A percentile compares a stretch with the other conserved stretches of the same genome.
Conservation (phyloP, 2,797 vertebrate genomes). For the Ispidina lecontei region DNA sequence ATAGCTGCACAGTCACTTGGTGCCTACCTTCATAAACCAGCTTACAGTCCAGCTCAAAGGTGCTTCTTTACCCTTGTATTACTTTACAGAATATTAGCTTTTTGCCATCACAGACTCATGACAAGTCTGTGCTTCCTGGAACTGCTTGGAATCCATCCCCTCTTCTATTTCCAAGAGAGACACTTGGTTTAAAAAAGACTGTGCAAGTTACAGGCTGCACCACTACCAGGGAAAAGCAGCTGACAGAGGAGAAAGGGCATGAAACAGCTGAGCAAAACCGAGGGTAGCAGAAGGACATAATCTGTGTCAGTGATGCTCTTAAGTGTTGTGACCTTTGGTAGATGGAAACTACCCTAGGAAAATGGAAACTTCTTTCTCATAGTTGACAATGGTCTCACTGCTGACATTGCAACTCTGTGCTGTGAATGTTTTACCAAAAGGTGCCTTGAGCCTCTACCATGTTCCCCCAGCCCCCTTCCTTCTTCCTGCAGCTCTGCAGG, state of each 20-base stretch:
- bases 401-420: not conserved
- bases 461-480: not conserved
- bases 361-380: not conserved
- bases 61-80: not conserved
- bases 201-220: not conserved
- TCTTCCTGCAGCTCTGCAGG: not conserved
- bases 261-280: not conserved
- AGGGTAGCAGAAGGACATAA: not conserved
- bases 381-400: not conserved
- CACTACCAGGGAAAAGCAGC: not conserved
- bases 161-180: not conserved
- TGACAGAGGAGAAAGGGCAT: not conserved
- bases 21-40: not conserved
- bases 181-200: not conserved
- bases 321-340: not conserved
- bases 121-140: not conserved
- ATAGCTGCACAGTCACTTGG: not conserved
- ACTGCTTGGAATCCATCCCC: not conserved
- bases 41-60: not conserved
- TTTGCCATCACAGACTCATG: not conserved
- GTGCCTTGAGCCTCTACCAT: not conserved
- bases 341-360: not conserved
- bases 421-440: constrained; percentile 7
- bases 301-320: not conserved
- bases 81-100: not conserved